Conservation (phyloP, 2,797 vertebrate genomes). For the Remorina albescens region DNA sequence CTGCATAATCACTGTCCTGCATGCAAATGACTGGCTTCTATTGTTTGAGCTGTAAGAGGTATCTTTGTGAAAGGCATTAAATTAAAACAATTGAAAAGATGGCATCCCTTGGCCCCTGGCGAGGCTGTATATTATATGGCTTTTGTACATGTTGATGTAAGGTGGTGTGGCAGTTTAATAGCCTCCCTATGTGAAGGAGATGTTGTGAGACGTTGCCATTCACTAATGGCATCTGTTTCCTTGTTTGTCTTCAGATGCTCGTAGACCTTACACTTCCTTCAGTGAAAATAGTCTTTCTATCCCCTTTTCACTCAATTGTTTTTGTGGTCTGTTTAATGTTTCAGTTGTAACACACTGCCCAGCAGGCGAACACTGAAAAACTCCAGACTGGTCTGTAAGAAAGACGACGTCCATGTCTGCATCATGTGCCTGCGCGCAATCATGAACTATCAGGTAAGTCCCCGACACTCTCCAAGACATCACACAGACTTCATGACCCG, state of each 20-base stretch:
- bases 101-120: slow-evolving; percentile 35
- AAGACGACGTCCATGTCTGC: slow-evolving; percentile 98
- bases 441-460: slow-evolving; percentile 98
- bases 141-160: slow-evolving; percentile 67
- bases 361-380: slow-evolving; percentile 96
- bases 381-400: slow-evolving; percentile 95
- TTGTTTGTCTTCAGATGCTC: slow-evolving; percentile 29
- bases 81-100: slow-evolving; percentile 70
- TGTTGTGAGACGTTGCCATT: slow-evolving; percentile 34
- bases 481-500: slow-evolving; percentile 19
- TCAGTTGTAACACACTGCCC: slow-evolving; percentile 93
- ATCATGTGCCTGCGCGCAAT: slow-evolving; percentile 98
- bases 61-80: slow-evolving; percentile 71
- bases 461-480: not conserved
- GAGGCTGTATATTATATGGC: slow-evolving; percentile 64
- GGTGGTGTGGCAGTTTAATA: slow-evolving; percentile 65
- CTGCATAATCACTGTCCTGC: slow-evolving; percentile 63
- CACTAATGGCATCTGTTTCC: slow-evolving; percentile 63
- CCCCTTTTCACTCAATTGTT: not conserved
- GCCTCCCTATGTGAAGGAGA: slow-evolving; percentile 52
- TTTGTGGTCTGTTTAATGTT: slow-evolving; percentile 3
- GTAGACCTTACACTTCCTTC: not conserved
- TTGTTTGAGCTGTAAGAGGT: slow-evolving; percentile 74
- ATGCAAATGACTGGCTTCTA: slow-evolving; percentile 78
- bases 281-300: slow-evolving; percentile 6